These are phyloP conservation scores for Campylorhamphus procurvoides DNA, from an alignment of 2,113 vertebrate species.

Conservation along the genomic window DNA sequence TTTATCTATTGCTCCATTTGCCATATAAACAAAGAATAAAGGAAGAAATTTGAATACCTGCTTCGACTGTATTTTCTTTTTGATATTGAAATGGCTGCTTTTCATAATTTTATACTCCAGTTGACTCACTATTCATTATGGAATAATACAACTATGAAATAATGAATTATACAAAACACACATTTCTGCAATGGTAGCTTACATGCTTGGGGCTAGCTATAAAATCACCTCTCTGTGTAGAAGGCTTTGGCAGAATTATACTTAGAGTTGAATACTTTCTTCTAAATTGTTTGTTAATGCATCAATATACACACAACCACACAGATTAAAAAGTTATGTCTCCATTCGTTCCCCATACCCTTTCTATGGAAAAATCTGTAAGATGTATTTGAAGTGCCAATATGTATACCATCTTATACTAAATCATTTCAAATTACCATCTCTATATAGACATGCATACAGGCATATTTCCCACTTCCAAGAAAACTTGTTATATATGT, in stretches of 20 bases:
- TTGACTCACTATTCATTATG: not conserved
- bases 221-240: not conserved
- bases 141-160: not conserved
- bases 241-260: not conserved
- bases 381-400: not conserved
- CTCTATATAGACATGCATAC: not conserved
- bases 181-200: not conserved
- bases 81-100: not conserved
- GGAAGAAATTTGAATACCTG: not conserved
- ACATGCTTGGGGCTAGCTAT: not conserved
- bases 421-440: not conserved
- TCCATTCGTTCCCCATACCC: not conserved
- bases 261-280: not conserved
- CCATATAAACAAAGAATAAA: constrained; percentile 23
- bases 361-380: not conserved
- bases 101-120: not conserved
- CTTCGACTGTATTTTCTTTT: not conserved
- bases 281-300: not conserved
- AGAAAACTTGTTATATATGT: not conserved
- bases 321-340: not conserved
- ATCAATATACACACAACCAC: not conserved
- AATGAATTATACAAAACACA: not conserved
- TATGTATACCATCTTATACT: not conserved
- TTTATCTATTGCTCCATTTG: constrained; percentile 10
- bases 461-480: not conserved